Evolutionary conservation across 2,888 invertebrate species (phyloP).

Genomic region (Yponomeuta evonymella): DNA sequence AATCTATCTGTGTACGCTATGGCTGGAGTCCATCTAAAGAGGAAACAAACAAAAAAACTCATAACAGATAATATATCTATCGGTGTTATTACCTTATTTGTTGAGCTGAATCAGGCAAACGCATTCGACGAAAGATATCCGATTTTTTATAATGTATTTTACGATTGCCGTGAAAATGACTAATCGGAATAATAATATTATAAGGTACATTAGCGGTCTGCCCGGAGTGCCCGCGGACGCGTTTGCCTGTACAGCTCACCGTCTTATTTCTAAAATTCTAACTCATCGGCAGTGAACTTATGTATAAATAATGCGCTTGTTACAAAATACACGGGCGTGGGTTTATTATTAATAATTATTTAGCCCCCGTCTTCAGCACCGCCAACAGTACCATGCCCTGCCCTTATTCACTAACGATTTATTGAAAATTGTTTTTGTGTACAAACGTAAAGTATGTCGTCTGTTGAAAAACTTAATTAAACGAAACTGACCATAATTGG

Average conservation of each 20-base stretch:
- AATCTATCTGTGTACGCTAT: slow-evolving; percentile 51
- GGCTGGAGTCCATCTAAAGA: slow-evolving; percentile 41
- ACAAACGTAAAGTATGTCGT: too few relatives aligned
- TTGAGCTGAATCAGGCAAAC: slow-evolving; percentile 27
- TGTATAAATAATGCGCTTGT: slow-evolving; percentile 36
- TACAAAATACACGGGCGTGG: slow-evolving; percentile 19
- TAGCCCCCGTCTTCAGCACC: not conserved
- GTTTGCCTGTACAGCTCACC: not conserved
- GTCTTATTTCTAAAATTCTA: slow-evolving; percentile 11
- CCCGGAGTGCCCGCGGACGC: not conserved
- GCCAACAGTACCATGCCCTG: not conserved
- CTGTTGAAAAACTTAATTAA: too few relatives aligned
- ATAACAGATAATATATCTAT: slow-evolving; percentile 35
- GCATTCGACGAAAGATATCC: not conserved
- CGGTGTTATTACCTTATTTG: slow-evolving; percentile 50
- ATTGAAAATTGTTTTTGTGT: too few relatives aligned
- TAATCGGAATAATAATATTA: not conserved
- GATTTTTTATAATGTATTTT: not conserved
- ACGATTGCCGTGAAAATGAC: not conserved
- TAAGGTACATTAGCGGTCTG: not conserved
- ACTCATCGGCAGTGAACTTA: slow-evolving; percentile 54
- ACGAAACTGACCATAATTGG: too few relatives aligned
- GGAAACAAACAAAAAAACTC: slow-evolving; percentile 37
- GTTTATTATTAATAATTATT: slow-evolving; percentile 9
- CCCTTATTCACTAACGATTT: too few relatives aligned